A percentile compares a stretch with the other conserved stretches of the same genome.
Evolutionary conservation across 1,140 invertebrate species (phyloP).

Genomic region (Plodia interpunctella): DNA sequence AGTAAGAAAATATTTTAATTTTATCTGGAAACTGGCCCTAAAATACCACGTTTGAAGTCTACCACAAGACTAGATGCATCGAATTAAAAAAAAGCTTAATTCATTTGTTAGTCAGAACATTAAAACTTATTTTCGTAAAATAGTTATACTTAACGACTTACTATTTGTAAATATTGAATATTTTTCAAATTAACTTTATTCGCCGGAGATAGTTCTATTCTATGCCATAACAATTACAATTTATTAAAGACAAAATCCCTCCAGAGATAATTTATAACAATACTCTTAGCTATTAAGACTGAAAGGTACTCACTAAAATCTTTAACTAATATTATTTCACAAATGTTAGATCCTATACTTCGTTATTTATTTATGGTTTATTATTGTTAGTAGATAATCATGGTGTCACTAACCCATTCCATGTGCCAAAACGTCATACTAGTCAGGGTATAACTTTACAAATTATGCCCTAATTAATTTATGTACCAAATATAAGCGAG

Average conservation of each 20-base stretch:
- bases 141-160: conserved; percentile 26
- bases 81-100: conserved; percentile 17
- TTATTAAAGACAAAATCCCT: conserved; percentile 68
- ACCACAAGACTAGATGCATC: conserved; percentile 10
- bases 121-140: conserved; percentile 53
- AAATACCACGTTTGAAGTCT: not conserved
- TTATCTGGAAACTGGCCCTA: not conserved
- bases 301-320: conserved; percentile 51
- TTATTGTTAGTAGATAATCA: conserved; percentile 32
- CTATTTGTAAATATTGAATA: conserved; percentile 52
- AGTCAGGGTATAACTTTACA: conserved; percentile 56
- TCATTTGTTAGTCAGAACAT: conserved; percentile 30
- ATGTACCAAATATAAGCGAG: conserved; percentile 22
- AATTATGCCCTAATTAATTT: conserved; percentile 34
- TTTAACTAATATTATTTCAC: conserved; percentile 11
- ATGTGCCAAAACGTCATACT: conserved; percentile 56
- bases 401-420: conserved; percentile 47
- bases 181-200: conserved; percentile 52
- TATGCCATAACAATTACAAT: conserved; percentile 46
- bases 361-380: conserved; percentile 31
- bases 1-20: not conserved
- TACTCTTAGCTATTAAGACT: conserved; percentile 71
- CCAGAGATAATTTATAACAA: conserved; percentile 65
- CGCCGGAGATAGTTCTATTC: conserved; percentile 50
- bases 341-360: conserved; percentile 17